phyloP scores from a whole-genome alignment of 2,797 vertebrate species.

The Tapirus indicus region DNA sequence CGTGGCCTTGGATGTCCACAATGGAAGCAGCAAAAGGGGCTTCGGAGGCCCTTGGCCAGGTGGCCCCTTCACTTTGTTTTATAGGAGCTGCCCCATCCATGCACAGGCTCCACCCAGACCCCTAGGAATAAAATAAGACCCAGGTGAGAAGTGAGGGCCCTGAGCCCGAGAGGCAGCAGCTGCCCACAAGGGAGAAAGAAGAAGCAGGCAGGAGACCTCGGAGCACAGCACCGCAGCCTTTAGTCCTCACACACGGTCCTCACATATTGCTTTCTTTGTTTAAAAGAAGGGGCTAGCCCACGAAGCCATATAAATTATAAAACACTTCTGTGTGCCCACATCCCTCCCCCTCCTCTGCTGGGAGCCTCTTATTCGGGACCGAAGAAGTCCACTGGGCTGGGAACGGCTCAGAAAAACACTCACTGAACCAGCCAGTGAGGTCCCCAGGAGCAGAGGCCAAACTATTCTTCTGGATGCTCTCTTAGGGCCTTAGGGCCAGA shows the following conservation, averaged over 20 bases:
- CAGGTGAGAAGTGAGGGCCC: neutral
- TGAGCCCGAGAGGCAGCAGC: neutral
- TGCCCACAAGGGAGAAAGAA: neutral
- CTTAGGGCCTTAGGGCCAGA: neutral
- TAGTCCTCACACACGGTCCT: neutral
- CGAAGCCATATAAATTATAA: rapidly evolving
- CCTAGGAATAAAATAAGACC: neutral
- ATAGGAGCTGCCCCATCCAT: rapidly evolving
- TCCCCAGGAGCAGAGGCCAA: rapidly evolving
- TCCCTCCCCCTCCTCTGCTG: neutral
- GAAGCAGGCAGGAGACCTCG: neutral
- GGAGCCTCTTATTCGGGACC: neutral
- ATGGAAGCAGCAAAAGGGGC: neutral
- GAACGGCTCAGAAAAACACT: neutral
- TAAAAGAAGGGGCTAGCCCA: neutral
- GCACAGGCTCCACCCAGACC: neutral
- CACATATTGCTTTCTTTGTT: neutral
- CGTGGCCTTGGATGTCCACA: rapidly evolving
- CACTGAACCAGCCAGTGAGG: neutral
- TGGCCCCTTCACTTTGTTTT: neutral
- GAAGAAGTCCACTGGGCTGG: neutral
- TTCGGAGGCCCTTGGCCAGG: neutral
- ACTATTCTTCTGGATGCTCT: neutral
- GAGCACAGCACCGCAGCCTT: neutral
- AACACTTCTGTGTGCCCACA: neutral